Base-by-base conservation (phyloP, 2,888 invertebrate genomes). In the Anoplius nigerrimus region DNA sequence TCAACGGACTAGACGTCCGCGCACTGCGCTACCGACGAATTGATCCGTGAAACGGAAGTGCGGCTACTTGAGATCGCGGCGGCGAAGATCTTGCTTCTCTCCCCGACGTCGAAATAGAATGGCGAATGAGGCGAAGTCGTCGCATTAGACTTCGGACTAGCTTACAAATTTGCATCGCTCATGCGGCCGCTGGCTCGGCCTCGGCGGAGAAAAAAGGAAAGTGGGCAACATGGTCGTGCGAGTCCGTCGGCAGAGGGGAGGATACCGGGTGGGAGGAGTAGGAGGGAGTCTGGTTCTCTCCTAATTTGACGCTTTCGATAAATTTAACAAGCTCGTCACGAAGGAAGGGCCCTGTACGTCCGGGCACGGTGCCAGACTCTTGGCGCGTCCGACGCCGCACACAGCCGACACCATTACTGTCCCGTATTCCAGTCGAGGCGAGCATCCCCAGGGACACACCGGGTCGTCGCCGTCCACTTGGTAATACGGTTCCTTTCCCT, bases 301-400 rank as follows among this genome's bases (percentile, higher is more conserved):
- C 84, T 87, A 88, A 88, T 88, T 88, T 88, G 87, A 86, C 86
- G 84, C 85, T 87, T 87, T 87, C 87, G 86, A 88, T 88, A 87
- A 87, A 86, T 88, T 88, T 88, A 88, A 88, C 88, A 88, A 88
- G 87, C 88, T 86, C 86, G 86, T 87, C 87, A 87, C 87, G 83
- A 81, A 86, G 83, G 83, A 79, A 76, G 75, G 80, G 79, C 77
- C 73, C 79, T 82, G 81, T 79, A 76, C 84, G 84, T 86, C 84
- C 83, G 85, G 87, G 86, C 87, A 86, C 78, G 79, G 80, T 86
- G 87, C 87, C 87, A 87, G 84, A 80, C 82, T 78, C 76, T 80
- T 77, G 76, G 72, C 79, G 78, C 79, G 77, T 82, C 74, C 79
- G 74, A 79, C 78, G 77, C 74, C 79, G 77, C 80, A 79, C 74